phyloP scores from a whole-genome alignment of 2,113 vertebrate species.

The Phaethon lepturus region DNA sequence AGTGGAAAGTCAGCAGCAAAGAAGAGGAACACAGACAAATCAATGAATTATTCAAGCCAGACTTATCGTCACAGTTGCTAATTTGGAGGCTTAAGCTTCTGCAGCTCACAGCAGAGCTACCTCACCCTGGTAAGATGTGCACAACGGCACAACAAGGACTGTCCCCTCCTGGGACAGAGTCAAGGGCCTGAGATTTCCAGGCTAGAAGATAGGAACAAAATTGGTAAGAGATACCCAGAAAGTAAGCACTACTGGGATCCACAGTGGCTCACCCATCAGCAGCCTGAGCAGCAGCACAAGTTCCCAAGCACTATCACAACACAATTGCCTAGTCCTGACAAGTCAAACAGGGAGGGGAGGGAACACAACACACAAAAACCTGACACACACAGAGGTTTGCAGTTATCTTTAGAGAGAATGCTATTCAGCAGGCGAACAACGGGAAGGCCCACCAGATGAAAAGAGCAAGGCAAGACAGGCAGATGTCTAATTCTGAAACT shows the following conservation, averaged over 20 bases:
- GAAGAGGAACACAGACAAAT: background rate
- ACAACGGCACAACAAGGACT: background rate
- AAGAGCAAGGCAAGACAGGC: background rate
- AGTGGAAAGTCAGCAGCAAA: background rate
- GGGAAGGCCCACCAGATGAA: background rate
- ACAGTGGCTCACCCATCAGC: rapidly evolving
- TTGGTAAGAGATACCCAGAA: background rate
- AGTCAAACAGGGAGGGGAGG: too few relatives aligned
- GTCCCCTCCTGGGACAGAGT: background rate
- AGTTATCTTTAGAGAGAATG: background rate
- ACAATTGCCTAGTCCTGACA: background rate
- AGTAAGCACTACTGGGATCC: rapidly evolving
- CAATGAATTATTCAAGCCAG: constrained; percentile 21
- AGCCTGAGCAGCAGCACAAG: background rate
- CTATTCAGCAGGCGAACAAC: background rate
- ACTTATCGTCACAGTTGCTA: background rate
- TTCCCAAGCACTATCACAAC: background rate
- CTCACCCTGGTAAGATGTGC: background rate
- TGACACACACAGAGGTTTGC: rapidly evolving
- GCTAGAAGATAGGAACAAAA: background rate
- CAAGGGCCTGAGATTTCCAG: background rate
- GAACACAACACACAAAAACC: background rate
- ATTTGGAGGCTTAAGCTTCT: background rate
- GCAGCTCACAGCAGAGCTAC: background rate
- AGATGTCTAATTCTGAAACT: background rate